Base-by-base conservation (phyloP, 2,113 vertebrate genomes). In the Chionis minor region DNA sequence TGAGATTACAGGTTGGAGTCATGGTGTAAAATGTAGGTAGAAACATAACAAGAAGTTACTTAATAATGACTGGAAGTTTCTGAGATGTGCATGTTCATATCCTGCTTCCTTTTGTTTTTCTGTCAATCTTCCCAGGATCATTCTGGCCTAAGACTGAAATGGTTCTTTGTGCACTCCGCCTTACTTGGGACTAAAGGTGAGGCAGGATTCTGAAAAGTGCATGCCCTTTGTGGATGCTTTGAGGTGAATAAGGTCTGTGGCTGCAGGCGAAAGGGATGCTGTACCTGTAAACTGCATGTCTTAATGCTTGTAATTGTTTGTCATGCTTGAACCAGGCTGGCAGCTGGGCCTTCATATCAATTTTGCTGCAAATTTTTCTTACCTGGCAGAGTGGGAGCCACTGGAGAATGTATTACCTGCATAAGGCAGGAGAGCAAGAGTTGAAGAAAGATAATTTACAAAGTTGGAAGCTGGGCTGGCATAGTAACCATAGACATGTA, bases 21-120 rank as follows among this genome's bases (percentile, higher is more conserved):
- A 22, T 12, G 24, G 28, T 62, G 27, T 56, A 56, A 56, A 73
- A 45, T 11, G 16, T 28, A 75, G 69, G 55, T 55, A 38, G 51
- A 81, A 88, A 85, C 26, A 15, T 58, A 74, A 69, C 58, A 28
- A 58, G 61, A 96, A 86, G 19, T 74, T 82, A 16, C 61, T 71
- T 59, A 40, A 20, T 81, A 40, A 56, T 81, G 56, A 86, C 44
- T 58, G 79, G 74, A 77, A 49, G 15, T 69, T 83, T 82, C 49
- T 92, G 88, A 93, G 72, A 95, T 72, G 38, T 87, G 61, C 32
- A 2, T 82, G 74, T 85, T 95, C 71, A 92, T 92, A 77, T 88
- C 40, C 40, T 90, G 67, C 91, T 93, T 90, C 79, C 58, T 96
- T 93, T 88, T 96, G 58, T 90, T 96, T 94, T 95, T 94, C 82